A percentile compares a stretch with the other conserved stretches of the same genome.
These are phyloP conservation scores for Marronus borbonicus DNA, from an alignment of 2,888 invertebrate species.

Conservation along the genomic window DNA sequence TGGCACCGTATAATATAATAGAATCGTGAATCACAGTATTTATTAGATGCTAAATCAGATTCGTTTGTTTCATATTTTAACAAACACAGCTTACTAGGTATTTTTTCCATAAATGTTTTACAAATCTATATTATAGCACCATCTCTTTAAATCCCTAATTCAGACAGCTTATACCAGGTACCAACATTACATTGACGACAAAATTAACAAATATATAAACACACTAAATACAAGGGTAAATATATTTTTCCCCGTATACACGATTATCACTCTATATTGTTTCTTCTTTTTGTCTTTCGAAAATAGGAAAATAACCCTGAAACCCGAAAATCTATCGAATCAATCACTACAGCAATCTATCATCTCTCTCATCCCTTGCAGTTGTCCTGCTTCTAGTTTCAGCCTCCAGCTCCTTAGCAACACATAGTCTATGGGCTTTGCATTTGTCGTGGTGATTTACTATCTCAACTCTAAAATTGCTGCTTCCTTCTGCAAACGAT, in stretches of 20 bases:
- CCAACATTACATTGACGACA: slow-evolving; percentile 6
- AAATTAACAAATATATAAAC: neutral
- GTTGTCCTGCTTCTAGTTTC: slow-evolving; percentile 54
- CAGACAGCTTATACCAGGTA: slow-evolving; percentile 14
- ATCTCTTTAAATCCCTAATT: neutral
- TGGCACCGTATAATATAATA: too few relatives aligned
- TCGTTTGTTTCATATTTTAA: too few relatives aligned
- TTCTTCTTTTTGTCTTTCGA: neutral
- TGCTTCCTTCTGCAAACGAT: slow-evolving; percentile 85
- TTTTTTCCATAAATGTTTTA: too few relatives aligned
- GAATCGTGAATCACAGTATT: too few relatives aligned
- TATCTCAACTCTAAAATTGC: slow-evolving; percentile 84
- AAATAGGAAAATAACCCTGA: neutral
- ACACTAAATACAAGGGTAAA: too few relatives aligned
- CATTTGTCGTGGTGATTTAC: slow-evolving; percentile 86
- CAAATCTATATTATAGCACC: neutral
- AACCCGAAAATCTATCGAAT: neutral
- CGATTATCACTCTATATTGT: too few relatives aligned
- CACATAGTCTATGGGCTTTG: slow-evolving; percentile 82
- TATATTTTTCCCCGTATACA: too few relatives aligned
- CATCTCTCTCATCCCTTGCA: slow-evolving; percentile 15
- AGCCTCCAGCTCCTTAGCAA: slow-evolving; percentile 70
- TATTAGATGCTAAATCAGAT: too few relatives aligned
- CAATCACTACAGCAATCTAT: slow-evolving; percentile 27
- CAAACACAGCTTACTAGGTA: too few relatives aligned